These are phyloP conservation scores for Ptychodera flava DNA, from an alignment of 35 echinoderm and acorn worm species.

Conservation along the genomic window DNA sequence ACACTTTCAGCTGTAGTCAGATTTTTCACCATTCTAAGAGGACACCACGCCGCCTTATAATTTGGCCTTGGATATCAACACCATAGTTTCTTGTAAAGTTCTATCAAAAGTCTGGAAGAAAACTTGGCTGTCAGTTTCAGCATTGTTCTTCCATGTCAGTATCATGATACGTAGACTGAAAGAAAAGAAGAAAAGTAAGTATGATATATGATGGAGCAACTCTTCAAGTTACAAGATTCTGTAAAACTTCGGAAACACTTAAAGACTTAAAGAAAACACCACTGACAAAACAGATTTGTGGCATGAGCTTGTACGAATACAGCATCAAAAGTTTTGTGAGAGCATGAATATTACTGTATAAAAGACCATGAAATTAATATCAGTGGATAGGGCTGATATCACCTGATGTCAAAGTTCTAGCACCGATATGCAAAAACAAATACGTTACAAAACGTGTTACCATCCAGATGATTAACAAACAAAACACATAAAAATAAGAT, in stretches of 20 bases:
- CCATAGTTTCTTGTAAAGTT: background rate
- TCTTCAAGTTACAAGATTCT: background rate
- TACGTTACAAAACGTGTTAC: no score
- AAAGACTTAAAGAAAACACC: background rate
- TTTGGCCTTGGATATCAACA: background rate
- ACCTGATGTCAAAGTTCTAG: no score
- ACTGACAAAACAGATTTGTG: background rate
- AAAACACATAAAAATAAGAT: no score
- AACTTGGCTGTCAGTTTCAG: background rate
- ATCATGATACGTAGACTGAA: background rate
- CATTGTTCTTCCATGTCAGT: background rate
- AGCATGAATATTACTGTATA: background rate
- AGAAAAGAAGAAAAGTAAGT: background rate
- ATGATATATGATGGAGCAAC: background rate
- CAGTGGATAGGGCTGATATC: no score
- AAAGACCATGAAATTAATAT: no score
- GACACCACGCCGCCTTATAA: no score
- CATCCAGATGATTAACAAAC: no score
- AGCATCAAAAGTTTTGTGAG: background rate
- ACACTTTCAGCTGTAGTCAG: no score
- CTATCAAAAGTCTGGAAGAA: background rate
- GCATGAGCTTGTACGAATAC: background rate
- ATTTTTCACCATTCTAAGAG: no score
- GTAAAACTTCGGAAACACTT: background rate
- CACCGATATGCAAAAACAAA: no score